Base-by-base conservation (phyloP, 2,113 vertebrate genomes). In the Oplegnathus fasciatus region DNA sequence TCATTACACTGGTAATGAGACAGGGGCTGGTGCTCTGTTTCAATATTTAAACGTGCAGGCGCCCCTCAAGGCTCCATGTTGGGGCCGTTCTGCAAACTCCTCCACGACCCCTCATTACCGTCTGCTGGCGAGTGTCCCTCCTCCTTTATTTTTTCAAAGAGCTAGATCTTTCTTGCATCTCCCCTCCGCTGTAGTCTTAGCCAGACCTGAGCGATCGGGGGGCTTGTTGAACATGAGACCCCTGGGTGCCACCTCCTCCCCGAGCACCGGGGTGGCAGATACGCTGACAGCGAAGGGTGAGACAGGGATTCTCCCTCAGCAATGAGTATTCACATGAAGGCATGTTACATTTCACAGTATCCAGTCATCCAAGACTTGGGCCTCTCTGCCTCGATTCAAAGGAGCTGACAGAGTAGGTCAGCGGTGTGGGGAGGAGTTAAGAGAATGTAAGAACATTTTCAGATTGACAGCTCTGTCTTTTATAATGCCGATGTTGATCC, bases 161-260 rank as follows among this genome's bases (percentile, higher is more conserved):
- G 40, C 83, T 70, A 65, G 82, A 80, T 85, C 91, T 85, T 46
- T 64, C 83, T 69, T 83, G 78, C 58, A 67, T 60, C 28, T 84
- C 71, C 69, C 71, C 82, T n/a, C 37, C 0, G 11, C 77, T 58
- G 58, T 24, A 68, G 81, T 70, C 48, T 80, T 84, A 89, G 73
- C 54, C 83, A 82, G 87, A 87, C 89, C 87, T 65, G 42, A 88
- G 81, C 84, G 57, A 91, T 85, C 84, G 86, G 84, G 86, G 88
- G 90, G 78, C 89, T 91, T 94, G 94, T 92, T 88, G 85, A 93
- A 94, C 92, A 94, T 6, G 89, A 92, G 93, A 92, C 87, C 87
- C 83, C 81, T 74, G 84, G 83, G 80, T 88, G 84, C 78, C 86
- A 86, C 90, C 82, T 84, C 88, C 67, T 75, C 80, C 79, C 68